A percentile compares a stretch with the other conserved stretches of the same genome.
Evolutionary conservation across 1,140 invertebrate genomes (phyloP).

Genomic region (Stenopsyche tienmushanensis): DNA sequence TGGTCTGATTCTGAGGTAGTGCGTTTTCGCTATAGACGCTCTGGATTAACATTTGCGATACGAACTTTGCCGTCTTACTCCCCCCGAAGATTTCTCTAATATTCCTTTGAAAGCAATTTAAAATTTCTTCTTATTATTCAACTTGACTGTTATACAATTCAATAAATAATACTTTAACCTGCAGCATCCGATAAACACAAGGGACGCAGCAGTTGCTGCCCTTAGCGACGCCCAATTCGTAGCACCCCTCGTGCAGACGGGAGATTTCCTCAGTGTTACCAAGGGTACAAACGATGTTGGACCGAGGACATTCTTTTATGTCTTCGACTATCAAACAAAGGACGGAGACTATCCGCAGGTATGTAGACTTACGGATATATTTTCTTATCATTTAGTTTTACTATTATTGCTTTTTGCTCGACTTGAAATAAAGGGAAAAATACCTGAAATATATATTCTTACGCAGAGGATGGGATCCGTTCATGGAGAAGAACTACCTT

Average conservation of each 20-base stretch:
- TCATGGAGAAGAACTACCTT: slow-evolving; percentile 90
- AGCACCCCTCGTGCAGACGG: slow-evolving; percentile 80
- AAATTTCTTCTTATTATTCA: not conserved
- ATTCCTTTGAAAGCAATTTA: not conserved
- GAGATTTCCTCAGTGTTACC: slow-evolving; percentile 69
- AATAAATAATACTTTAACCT: slow-evolving; percentile 8
- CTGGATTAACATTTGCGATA: not conserved
- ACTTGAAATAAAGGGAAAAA: not conserved
- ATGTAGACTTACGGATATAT: slow-evolving; percentile 40
- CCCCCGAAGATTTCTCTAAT: no score
- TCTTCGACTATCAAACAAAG: slow-evolving; percentile 91
- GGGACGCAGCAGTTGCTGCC: slow-evolving; percentile 89
- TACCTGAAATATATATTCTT: not conserved
- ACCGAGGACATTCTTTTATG: slow-evolving; percentile 84
- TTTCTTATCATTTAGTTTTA: slow-evolving; percentile 11
- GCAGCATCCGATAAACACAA: slow-evolving; percentile 86
- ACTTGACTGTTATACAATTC: not conserved
- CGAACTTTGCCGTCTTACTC: not conserved
- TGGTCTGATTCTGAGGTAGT: not conserved
- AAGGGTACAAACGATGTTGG: slow-evolving; percentile 55
- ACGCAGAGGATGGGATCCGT: slow-evolving; percentile 79
- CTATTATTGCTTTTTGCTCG: not conserved
- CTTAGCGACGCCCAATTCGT: slow-evolving; percentile 91
- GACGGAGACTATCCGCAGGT: slow-evolving; percentile 88
- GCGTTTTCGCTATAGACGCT: not conserved